phyloP scores from a whole-genome alignment of 2,888 invertebrate species.

The Carterocephalus palaemon region DNA sequence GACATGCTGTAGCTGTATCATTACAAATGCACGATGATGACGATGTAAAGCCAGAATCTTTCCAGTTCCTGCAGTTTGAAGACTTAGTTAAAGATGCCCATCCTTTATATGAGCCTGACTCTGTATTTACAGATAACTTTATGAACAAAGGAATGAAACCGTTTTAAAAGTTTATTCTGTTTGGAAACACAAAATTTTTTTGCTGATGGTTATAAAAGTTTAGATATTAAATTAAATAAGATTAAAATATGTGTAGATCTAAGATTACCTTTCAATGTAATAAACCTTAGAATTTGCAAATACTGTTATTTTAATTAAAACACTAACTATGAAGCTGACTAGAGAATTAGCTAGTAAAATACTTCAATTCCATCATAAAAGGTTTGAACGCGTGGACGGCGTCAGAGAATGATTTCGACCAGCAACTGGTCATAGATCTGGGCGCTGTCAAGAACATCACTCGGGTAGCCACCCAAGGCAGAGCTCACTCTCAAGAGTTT shows the following conservation, averaged over 20 bases:
- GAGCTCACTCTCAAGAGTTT: conserved; percentile 93
- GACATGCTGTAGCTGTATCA: conserved; percentile 90
- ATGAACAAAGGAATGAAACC: conserved; percentile 76
- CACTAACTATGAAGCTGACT: conserved; percentile 22
- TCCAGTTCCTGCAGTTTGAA: conserved; percentile 77
- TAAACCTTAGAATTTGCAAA: too few species aligned
- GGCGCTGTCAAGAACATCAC: conserved; percentile 93
- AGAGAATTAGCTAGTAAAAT: conserved; percentile 11
- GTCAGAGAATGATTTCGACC: conserved; percentile 93
- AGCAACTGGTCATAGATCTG: conserved; percentile 94
- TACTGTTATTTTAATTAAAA: conserved; percentile 1
- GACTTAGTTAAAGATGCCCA: conserved; percentile 79
- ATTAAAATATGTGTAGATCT: too few species aligned
- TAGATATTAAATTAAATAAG: too few species aligned
- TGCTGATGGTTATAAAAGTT: too few species aligned
- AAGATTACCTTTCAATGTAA: too few species aligned
- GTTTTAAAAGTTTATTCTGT: conserved; percentile 30
- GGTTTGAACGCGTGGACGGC: conserved; percentile 96
- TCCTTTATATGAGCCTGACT: conserved; percentile 66
- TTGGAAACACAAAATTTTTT: too few species aligned
- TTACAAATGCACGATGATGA: conserved; percentile 50
- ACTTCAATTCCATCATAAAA: conserved; percentile 50
- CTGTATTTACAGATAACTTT: conserved; percentile 76
- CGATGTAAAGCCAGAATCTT: conserved; percentile 48
- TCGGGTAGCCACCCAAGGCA: conserved; percentile 92